phyloP scores from a whole-genome alignment of 1,140 invertebrate species.

The Drosophila ogumai region DNA sequence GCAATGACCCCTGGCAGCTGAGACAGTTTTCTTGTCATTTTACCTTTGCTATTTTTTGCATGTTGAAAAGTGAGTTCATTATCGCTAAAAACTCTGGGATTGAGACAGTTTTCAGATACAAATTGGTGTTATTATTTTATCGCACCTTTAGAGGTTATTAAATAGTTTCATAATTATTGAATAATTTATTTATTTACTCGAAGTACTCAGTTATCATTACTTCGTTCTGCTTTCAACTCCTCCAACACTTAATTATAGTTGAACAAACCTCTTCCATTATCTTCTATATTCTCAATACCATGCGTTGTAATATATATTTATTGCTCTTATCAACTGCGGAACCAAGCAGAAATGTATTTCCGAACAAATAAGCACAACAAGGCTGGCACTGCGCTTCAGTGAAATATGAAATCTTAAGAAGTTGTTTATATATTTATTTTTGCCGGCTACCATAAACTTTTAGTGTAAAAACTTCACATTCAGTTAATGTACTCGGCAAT shows the following conservation, averaged over 20 bases:
- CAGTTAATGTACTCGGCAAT: constrained; percentile 7
- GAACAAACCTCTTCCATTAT: constrained; percentile 3
- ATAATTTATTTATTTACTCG: neutral
- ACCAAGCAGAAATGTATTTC: constrained; percentile 8
- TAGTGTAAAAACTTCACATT: neutral
- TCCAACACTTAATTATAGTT: neutral
- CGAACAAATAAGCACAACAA: constrained; percentile 8
- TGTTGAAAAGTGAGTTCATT: constrained; percentile 4
- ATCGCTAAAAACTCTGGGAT: neutral
- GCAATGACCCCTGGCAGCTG: constrained; percentile 27
- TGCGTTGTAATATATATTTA: neutral
- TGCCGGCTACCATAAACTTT: constrained; percentile 1
- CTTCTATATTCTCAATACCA: constrained; percentile 16
- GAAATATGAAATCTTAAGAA: neutral
- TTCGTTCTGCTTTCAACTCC: neutral
- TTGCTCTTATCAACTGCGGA: constrained; percentile 19
- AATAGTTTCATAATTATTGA: neutral
- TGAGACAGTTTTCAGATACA: neutral
- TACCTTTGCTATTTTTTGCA: neutral
- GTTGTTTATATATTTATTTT: neutral
- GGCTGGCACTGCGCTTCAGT: neutral
- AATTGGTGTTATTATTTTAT: neutral
- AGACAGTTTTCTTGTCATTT: constrained; percentile 3
- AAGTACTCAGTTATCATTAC: neutral
- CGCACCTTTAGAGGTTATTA: neutral